These are phyloP conservation scores for Athene noctua DNA, from an alignment of 2,113 vertebrate species.

Conservation along the genomic window DNA sequence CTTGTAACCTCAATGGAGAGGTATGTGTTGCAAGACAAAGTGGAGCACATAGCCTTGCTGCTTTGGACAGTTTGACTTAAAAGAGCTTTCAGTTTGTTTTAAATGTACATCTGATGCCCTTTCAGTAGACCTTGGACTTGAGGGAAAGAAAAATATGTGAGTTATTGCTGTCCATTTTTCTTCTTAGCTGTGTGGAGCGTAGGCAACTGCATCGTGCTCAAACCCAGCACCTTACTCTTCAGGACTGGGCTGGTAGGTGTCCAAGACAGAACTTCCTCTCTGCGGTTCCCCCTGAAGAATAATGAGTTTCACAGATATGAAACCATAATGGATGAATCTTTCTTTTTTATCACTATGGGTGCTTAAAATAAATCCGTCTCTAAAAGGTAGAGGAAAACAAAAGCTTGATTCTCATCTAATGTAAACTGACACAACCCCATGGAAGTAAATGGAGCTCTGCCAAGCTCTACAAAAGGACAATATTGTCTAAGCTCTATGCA, in stretches of 20 bases:
- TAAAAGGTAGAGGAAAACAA: constrained; percentile 23
- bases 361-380: constrained; percentile 35
- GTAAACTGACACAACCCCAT: neutral
- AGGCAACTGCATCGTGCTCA: neutral
- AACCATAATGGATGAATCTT: neutral
- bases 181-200: neutral
- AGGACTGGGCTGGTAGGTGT: neutral
- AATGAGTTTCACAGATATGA: constrained; percentile 11
- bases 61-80: neutral
- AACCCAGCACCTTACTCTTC: neutral
- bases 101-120: neutral
- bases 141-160: neutral
- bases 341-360: neutral
- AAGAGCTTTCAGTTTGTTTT: neutral
- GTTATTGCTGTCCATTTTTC: neutral
- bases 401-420: constrained; percentile 25
- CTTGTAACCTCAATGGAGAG: neutral
- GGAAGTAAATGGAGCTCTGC: constrained; percentile 40
- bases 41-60: neutral
- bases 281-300: neutral
- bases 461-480: constrained; percentile 3
- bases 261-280: neutral
- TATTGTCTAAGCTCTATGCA: neutral
- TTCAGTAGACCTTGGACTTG: neutral
- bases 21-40: neutral